These are phyloP conservation scores for Phasia obesa DNA, from an alignment of 2,888 invertebrate genomes.

Conservation along the genomic window DNA sequence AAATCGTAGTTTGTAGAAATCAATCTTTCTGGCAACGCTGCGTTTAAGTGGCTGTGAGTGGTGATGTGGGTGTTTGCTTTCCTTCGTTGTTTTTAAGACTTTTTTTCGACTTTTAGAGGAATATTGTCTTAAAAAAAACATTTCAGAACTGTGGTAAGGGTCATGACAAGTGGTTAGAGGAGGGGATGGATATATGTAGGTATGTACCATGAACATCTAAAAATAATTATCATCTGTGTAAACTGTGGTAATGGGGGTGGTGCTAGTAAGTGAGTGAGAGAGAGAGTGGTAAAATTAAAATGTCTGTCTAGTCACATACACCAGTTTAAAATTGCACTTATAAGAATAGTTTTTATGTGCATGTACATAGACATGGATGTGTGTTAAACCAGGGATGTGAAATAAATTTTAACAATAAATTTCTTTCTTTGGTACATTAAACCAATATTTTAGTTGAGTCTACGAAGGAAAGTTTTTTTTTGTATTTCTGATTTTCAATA, in stretches of 20 bases:
- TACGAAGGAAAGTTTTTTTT: neutral
- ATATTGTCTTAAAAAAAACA: conserved; percentile 28
- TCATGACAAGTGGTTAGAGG: conserved; percentile 29
- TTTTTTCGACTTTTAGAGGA: conserved; percentile 17
- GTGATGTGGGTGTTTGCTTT: conserved; percentile 30
- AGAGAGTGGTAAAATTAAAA: conserved; percentile 18
- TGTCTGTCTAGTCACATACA: conserved; percentile 36
- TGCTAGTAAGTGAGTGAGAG: neutral
- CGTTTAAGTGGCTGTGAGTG: conserved; percentile 1
- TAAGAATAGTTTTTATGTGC: conserved; percentile 8
- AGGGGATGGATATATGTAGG: conserved; percentile 29
- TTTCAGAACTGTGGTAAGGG: conserved; percentile 23
- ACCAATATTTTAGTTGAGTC: neutral
- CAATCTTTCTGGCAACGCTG: conserved; percentile 18
- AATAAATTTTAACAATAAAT: neutral
- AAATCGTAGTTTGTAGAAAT: neutral
- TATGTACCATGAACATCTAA: conserved; percentile 43
- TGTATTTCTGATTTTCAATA: neutral
- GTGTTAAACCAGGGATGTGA: neutral
- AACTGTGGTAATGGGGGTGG: conserved; percentile 45
- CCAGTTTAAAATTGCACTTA: neutral
- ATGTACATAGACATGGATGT: too few relatives aligned
- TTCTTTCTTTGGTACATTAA: neutral
- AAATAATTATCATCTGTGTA: conserved; percentile 66
- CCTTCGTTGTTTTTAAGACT: conserved; percentile 2